These are phyloP conservation scores for Amblyteles armatorius DNA, from an alignment of 2,888 invertebrate species.

Conservation along the genomic window DNA sequence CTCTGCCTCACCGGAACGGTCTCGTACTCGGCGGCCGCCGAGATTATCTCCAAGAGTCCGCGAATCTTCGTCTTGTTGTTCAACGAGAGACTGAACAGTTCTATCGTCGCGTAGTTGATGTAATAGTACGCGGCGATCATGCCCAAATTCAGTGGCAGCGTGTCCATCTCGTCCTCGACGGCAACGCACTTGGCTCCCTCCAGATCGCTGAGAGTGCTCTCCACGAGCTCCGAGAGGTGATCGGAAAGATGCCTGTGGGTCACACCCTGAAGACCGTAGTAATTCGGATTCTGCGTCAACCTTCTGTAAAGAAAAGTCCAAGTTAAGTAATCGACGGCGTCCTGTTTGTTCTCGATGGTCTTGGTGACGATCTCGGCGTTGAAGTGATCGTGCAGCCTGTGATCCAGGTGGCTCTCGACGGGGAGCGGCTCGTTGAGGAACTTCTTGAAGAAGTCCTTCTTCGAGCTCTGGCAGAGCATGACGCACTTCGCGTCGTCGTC, in stretches of 20 bases:
- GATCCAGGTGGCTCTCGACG: constrained; percentile 99
- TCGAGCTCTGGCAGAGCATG: constrained; percentile 98
- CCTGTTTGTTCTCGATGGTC: constrained; percentile 99
- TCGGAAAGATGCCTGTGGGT: constrained; percentile 99
- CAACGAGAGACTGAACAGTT: constrained; percentile 98
- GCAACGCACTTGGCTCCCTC: constrained; percentile 99
- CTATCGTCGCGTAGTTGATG: constrained; percentile 99
- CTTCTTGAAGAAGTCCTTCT: constrained; percentile 99
- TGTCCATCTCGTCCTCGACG: constrained; percentile 99
- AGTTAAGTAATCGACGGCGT: constrained; percentile 99
- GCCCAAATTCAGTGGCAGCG: constrained; percentile 97
- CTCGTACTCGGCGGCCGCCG: constrained; percentile 98
- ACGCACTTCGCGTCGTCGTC: constrained; percentile 98
- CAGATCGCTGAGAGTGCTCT: constrained; percentile 96
- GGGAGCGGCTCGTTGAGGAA: constrained; percentile 98
- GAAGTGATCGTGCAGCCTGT: constrained; percentile 99
- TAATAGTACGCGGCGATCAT: constrained; percentile 99
- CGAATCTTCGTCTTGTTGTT: constrained; percentile 99
- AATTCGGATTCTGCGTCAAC: constrained; percentile 99
- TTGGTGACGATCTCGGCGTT: constrained; percentile 99
- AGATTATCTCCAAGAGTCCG: constrained; percentile 98
- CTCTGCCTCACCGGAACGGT: constrained; percentile 97
- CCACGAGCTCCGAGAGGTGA: constrained; percentile 98
- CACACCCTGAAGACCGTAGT: constrained; percentile 98
- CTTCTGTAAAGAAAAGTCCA: constrained; percentile 99